Percentiles rank a stretch among this genome's conserved stretches.
These are phyloP conservation scores for Elmis aenea DNA, from an alignment of 2,888 invertebrate genomes.

Conservation along the genomic window DNA sequence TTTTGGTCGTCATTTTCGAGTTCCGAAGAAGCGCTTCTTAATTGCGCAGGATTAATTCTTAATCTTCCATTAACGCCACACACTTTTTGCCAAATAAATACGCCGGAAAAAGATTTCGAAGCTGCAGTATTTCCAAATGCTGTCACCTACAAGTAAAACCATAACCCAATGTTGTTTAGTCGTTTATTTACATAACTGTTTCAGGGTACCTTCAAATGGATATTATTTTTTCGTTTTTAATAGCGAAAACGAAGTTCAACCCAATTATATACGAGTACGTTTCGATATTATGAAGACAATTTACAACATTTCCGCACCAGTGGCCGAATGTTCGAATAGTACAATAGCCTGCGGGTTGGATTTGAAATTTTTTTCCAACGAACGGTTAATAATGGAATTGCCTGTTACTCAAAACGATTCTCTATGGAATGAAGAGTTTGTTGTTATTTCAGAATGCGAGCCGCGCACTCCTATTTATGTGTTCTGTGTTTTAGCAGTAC, in stretches of 20 bases:
- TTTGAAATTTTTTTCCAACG: constrained; percentile 63
- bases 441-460: constrained; percentile 69
- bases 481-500: constrained; percentile 65
- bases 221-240: constrained; percentile 82
- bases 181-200: too few relatives aligned
- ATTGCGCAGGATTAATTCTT: constrained; percentile 68
- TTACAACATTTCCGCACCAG: constrained; percentile 61
- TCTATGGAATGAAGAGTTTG: constrained; percentile 68
- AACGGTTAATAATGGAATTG: constrained; percentile 66
- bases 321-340: constrained; percentile 59
- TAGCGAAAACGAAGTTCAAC: constrained; percentile 72
- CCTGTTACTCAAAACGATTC: constrained; percentile 60
- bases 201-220: constrained; percentile 66
- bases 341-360: constrained; percentile 60
- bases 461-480: constrained; percentile 67
- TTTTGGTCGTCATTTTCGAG: constrained; percentile 79
- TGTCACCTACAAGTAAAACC: constrained; percentile 62
- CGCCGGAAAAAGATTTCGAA: constrained; percentile 46
- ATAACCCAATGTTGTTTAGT: too few relatives aligned
- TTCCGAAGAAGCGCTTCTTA: constrained; percentile 69
- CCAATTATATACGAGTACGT: constrained; percentile 63
- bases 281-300: constrained; percentile 67
- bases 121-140: constrained; percentile 56
- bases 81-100: constrained; percentile 48
- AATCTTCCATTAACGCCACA: constrained; percentile 68